These are phyloP conservation scores for Meiosimyza platycephala DNA, from an alignment of 2,888 invertebrate genomes.

Conservation along the genomic window DNA sequence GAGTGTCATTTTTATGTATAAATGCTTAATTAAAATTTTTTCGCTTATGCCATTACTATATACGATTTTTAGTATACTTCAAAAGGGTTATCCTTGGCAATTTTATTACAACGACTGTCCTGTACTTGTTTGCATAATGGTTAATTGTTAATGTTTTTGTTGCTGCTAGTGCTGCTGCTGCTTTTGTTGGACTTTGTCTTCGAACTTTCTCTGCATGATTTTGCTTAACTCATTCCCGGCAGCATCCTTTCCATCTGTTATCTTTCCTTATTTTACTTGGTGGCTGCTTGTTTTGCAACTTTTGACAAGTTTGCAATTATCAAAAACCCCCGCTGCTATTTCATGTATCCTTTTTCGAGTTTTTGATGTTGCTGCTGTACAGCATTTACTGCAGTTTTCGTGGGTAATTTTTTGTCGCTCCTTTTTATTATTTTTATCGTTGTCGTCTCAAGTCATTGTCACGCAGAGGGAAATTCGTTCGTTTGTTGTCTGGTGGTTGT, in stretches of 20 bases:
- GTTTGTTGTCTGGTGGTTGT: slow-evolving; percentile 16
- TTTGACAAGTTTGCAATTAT: slow-evolving; percentile 49
- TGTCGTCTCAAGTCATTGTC: slow-evolving; percentile 16
- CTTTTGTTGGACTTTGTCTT: slow-evolving; percentile 13
- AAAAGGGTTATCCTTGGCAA: slow-evolving; percentile 29
- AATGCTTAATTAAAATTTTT: too few species aligned
- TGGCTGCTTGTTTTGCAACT: slow-evolving; percentile 37
- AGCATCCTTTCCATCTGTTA: background rate
- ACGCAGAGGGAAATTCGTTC: slow-evolving; percentile 10
- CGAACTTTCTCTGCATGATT: slow-evolving; percentile 1
- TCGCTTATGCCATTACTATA: too few species aligned
- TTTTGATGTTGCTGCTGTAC: too few species aligned
- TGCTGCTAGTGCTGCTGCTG: background rate
- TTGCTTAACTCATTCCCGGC: background rate
- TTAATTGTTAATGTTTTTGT: slow-evolving; percentile 44
- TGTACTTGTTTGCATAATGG: slow-evolving; percentile 45
- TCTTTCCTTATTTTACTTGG: slow-evolving; percentile 7
- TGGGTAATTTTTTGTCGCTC: background rate
- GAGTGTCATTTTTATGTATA: too few species aligned
- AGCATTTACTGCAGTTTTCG: too few species aligned
- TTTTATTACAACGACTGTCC: slow-evolving; percentile 41
- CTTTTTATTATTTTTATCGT: slow-evolving; percentile 19
- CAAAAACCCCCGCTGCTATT: slow-evolving; percentile 19
- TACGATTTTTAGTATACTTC: background rate
- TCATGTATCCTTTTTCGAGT: too few species aligned